Evolutionary conservation across 2,113 vertebrate genomes (phyloP).

Genomic region (Scomber japonicus): DNA sequence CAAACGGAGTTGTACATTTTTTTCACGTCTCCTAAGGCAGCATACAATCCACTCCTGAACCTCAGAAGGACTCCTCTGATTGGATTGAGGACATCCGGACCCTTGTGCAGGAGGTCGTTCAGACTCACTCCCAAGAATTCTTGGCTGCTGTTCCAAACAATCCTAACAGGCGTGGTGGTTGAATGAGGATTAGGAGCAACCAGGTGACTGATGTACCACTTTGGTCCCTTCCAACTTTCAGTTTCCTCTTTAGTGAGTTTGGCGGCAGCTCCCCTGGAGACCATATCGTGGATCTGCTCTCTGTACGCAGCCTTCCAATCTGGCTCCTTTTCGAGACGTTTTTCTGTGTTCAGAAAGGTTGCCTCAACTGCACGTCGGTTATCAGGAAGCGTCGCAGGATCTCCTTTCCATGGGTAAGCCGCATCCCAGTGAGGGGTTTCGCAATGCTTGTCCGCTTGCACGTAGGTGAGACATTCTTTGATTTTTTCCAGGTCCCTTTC

Average conservation of each 20-base stretch:
- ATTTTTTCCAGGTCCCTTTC: conserved; percentile 1
- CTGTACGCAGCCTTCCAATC: not conserved
- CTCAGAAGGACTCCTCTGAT: conserved; percentile 32
- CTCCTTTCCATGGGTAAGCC: not conserved
- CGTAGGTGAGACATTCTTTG: not conserved
- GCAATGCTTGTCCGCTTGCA: not conserved
- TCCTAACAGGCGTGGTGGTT: conserved; percentile 32
- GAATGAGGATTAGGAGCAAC: conserved; percentile 49
- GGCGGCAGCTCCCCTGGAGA: not conserved
- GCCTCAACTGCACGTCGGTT: not conserved
- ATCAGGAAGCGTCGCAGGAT: not conserved
- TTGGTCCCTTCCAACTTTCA: not conserved
- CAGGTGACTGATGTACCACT: conserved; percentile 28
- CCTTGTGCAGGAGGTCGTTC: not conserved
- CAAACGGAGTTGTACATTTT: conserved; percentile 30
- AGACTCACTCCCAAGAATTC: not conserved
- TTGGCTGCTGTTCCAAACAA: conserved; percentile 2
- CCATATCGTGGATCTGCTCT: not conserved
- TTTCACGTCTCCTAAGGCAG: not conserved
- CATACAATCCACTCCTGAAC: not conserved
- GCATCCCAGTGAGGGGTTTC: not conserved
- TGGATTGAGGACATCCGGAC: conserved; percentile 38
- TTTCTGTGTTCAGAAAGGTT: not conserved
- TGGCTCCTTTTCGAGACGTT: not conserved
- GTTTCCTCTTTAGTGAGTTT: not conserved